These are phyloP conservation scores for Microhierax caerulescens DNA, from an alignment of 2,797 vertebrate genomes.

Conservation along the genomic window DNA sequence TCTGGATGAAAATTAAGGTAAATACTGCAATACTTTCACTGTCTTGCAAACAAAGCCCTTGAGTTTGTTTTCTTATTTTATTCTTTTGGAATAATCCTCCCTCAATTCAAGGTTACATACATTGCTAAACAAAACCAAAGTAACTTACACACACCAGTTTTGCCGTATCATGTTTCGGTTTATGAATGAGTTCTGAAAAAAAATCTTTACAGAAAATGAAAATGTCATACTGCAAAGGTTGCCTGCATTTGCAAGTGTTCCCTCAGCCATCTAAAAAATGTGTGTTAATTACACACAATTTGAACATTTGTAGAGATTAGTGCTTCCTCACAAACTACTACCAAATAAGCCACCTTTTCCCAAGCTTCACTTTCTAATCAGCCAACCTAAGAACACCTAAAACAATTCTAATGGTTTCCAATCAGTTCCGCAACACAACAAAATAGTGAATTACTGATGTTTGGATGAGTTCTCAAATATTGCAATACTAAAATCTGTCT, in stretches of 20 bases:
- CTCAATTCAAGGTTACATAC: neutral
- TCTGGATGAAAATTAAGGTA: neutral
- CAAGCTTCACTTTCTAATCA: neutral
- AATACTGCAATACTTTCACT: neutral
- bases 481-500: neutral
- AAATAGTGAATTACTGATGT: neutral
- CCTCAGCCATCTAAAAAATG: neutral
- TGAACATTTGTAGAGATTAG: neutral
- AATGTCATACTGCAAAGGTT: neutral
- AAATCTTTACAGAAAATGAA: neutral
- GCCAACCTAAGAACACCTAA: neutral
- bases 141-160: neutral
- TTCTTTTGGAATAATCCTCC: neutral
- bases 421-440: neutral
- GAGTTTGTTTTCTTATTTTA: neutral
- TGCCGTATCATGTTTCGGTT: neutral
- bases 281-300: neutral
- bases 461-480: neutral
- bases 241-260: neutral
- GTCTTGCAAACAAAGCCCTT: neutral
- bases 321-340: neutral
- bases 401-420: neutral
- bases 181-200: neutral
- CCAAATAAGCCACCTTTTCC: neutral
- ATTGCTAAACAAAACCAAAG: neutral